Evolutionary conservation across 2,888 invertebrate species (phyloP).

Genomic region (Chironomus tentans): DNA sequence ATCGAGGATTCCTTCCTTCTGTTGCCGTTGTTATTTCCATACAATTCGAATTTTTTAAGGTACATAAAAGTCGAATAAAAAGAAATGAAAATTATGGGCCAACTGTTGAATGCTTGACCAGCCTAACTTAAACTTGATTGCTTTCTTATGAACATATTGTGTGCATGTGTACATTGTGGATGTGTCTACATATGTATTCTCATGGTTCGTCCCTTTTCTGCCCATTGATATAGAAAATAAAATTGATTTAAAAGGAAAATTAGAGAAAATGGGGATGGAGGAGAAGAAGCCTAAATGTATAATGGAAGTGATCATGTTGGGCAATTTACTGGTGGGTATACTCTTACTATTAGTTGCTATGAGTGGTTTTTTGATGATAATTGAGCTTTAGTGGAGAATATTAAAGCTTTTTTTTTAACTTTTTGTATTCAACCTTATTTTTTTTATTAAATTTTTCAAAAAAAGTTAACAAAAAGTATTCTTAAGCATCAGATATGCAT

Average conservation of each 20-base stretch:
- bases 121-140: not conserved
- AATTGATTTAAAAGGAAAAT: not conserved
- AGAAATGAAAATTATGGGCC: conserved; percentile 14
- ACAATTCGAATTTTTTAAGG: not conserved
- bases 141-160: not conserved
- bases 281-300: not conserved
- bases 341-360: too few relatives aligned
- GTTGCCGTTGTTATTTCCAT: too few relatives aligned
- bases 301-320: too few relatives aligned
- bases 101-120: conserved; percentile 10
- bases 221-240: not conserved
- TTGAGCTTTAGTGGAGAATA: too few relatives aligned
- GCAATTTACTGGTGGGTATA: too few relatives aligned
- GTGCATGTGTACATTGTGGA: not conserved
- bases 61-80: conserved; percentile 18
- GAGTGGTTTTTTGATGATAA: too few relatives aligned
- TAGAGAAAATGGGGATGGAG: not conserved
- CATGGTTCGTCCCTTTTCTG: not conserved
- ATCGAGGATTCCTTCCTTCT: too few relatives aligned
- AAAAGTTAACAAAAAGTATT: too few relatives aligned
- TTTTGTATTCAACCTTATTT: too few relatives aligned
- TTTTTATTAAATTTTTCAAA: too few relatives aligned
- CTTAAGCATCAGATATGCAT: too few relatives aligned
- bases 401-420: too few relatives aligned
- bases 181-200: not conserved